Conservation (phyloP, 2,113 vertebrate genomes). For the Campylorhamphus procurvoides region DNA sequence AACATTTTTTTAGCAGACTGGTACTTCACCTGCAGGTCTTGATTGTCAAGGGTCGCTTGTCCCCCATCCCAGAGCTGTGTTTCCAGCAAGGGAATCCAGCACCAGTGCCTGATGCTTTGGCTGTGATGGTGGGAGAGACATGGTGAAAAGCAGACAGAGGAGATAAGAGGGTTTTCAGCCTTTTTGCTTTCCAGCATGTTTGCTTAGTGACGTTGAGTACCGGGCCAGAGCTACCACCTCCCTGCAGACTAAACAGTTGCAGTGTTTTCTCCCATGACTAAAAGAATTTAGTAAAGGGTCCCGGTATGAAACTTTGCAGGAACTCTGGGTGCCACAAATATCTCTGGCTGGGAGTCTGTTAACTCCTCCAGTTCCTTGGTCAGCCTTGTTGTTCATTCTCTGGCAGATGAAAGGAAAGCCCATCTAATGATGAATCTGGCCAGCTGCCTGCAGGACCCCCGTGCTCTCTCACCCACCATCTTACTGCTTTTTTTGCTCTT, state of each 20-base stretch:
- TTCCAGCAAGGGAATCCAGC: background rate
- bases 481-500: too few relatives aligned
- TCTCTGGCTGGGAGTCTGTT: slow-evolving; percentile 6
- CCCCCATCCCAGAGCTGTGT: background rate
- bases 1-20: background rate
- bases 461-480: background rate
- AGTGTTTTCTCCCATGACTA: slow-evolving; percentile 34
- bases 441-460: background rate
- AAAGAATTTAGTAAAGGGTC: slow-evolving; percentile 57
- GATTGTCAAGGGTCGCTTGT: fast-evolving
- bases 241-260: slow-evolving; percentile 52
- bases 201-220: background rate
- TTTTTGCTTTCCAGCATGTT: background rate
- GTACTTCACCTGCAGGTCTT: background rate
- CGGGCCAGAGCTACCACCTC: slow-evolving; percentile 43
- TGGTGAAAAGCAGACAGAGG: background rate
- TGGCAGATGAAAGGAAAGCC: background rate
- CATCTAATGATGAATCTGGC: background rate
- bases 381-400: fast-evolving
- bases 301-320: slow-evolving; percentile 5
- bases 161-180: slow-evolving; percentile 15
- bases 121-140: fast-evolving
- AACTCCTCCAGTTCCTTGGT: background rate
- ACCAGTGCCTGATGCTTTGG: fast-evolving
- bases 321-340: background rate